Evolutionary conservation across 2,888 invertebrate genomes (phyloP), one percentile per base, ranked within the genome.

Genomic region (Maniola hyperantus): DNA sequence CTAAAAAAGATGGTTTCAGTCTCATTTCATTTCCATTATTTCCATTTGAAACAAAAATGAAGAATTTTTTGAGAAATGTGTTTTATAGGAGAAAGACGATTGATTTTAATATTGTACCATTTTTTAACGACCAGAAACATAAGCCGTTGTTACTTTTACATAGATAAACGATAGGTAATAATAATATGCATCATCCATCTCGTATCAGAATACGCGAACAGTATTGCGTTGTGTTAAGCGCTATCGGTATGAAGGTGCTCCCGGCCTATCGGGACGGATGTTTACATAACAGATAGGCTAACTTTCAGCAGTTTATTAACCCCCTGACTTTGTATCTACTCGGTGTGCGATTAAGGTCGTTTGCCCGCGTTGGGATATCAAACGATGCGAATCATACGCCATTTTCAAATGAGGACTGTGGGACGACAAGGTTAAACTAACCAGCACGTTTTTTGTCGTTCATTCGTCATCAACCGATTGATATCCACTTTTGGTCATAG

Each of bases 271-370:
- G 70, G 76, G 75, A 77, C 82, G 84, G 83, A 86, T 87, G 85
- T 87, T 86, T 83, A 79, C 73, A 78, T 73, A 80, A 72, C 66
- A 78, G 82, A 85, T 83, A 82, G 71, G 74, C 73, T 71, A 79
- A 76, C 78, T 78, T 79, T 78, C 73, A 73, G 74, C 75, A 74
- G 78, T 82, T 79, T 73, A 70, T 73, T 75, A 72, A 74, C 74
- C 77, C 70, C 73, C 68, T 71, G 76, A 77, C 75, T 72, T 75
- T 73, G 73, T 64, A 73, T 64, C 72, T 54, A 73, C 65, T 72
- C 63, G 69, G 48, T 66, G 65, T 60, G 68, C 63, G 66, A 58
- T 46, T 64, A 50, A 66, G 61, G 68, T 69, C 68, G 66, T 66
- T 69, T 68, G 65, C 65, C 51, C 55, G 50, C 34, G 51, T 44